Evolutionary conservation across 2,797 vertebrate genomes (phyloP), one percentile per base, ranked within the genome.

Genomic region (Argentina silus): DNA sequence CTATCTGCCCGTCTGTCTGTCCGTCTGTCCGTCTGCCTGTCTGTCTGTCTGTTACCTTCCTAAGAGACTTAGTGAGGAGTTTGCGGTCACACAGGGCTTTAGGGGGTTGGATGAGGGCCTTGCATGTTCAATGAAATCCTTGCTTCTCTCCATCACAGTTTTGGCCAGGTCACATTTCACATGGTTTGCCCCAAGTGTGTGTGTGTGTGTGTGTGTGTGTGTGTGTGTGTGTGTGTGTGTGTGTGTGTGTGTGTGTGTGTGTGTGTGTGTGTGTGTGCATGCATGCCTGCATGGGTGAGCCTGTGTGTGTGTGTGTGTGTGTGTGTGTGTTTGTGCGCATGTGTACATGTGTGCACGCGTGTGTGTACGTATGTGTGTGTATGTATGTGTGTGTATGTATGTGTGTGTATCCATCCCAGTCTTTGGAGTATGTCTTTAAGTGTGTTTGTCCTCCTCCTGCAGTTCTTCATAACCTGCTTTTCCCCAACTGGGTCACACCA

Each of bases 401-500:
- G 77, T 59, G 36, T 55, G 64, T 72, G 72, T 23, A 50, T 63
- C 27, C 27, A 36, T 36, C 4, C 27, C 4, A 4, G 27, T 36
- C 27, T 36, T 36, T 55, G 75, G 75, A 75, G 67, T 53, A 1
- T 12, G 50, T 12, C 11, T 12, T 11, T 12, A 4, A 53, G 50
- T 53, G 61, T 63, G 27, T 63, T 14, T 43, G 11, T 36, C 4
- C 4, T 69, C 3, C 69, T n/a, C 42, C 56, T 12, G 19, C 47
- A 8, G 1, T 77, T 83, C 74, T 77, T 81, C 73, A 78, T 73
- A 85, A 73, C 86, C 89, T 86, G 88, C 70, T 92, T 91, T 87
- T 67, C 68, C 77, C 76, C 79, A 91, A 89, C 81, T 92, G 83
- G 91, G 90, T 87, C 90, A 90, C 73, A 75, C 74, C 53, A 69